Conservation (phyloP, 2,113 vertebrate genomes). For the Illadopsis cleaveri region DNA sequence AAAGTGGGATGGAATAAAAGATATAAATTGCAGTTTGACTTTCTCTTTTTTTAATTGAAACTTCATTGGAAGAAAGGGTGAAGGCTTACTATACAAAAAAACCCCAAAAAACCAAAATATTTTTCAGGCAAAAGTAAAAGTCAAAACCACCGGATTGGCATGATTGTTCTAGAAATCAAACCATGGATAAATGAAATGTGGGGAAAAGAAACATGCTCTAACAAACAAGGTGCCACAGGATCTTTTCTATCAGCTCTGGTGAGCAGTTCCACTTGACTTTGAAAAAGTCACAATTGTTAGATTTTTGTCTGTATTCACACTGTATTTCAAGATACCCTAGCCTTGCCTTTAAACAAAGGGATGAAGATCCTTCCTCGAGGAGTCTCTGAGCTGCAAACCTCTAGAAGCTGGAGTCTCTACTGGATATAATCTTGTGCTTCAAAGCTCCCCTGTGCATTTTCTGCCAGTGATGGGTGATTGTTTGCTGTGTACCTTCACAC, state of each 20-base stretch:
- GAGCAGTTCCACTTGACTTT: not conserved
- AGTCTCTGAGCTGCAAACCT: not conserved
- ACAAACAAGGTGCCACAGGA: not conserved
- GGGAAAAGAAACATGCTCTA: not conserved
- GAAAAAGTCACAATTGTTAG: not conserved
- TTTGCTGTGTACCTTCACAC: not conserved
- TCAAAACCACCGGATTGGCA: not conserved
- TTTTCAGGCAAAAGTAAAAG: not conserved
- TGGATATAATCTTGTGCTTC: not conserved
- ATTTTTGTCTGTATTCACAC: not conserved
- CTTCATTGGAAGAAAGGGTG: not conserved
- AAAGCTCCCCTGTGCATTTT: not conserved
- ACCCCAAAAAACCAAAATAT: too few species aligned
- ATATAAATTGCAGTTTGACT: not conserved
- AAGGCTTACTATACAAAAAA: not conserved
- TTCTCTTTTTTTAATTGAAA: not conserved
- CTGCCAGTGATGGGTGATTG: fast-evolving
- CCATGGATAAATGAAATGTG: not conserved
- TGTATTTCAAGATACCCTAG: not conserved
- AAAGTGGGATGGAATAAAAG: not conserved
- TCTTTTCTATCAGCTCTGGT: not conserved
- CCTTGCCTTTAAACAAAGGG: not conserved
- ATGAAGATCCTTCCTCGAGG: not conserved
- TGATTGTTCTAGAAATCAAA: not conserved
- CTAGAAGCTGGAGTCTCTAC: not conserved